phyloP scores from a whole-genome alignment of 2,888 invertebrate genomes.

The Seira sanloemensis region DNA sequence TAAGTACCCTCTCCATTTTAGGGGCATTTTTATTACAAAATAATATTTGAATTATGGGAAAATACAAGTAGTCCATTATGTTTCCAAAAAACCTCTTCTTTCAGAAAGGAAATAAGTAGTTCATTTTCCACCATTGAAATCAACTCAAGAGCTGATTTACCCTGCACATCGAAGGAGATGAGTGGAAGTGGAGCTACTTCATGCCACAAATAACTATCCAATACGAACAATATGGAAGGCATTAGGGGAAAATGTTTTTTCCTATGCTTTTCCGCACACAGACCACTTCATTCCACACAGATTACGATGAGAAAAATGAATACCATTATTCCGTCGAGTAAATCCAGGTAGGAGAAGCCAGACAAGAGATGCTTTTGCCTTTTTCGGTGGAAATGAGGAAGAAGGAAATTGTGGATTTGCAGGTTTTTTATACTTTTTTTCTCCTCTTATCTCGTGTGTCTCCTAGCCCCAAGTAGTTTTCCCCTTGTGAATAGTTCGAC shows the following conservation, averaged over 20 bases:
- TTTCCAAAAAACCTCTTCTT: not conserved
- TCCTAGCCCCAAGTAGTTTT: not conserved
- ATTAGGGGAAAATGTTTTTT: conserved; percentile 2
- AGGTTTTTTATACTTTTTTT: not conserved
- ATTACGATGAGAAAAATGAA: not conserved
- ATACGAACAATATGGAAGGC: conserved; percentile 1
- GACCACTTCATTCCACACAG: too few relatives aligned
- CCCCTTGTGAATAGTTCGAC: not conserved
- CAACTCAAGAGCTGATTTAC: too few relatives aligned
- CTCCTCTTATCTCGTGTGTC: not conserved
- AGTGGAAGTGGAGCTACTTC: too few relatives aligned
- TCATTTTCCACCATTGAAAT: too few relatives aligned
- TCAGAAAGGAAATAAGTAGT: not conserved
- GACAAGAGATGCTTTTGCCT: not conserved
- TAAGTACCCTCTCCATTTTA: not conserved
- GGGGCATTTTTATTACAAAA: too few relatives aligned
- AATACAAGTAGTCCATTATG: not conserved
- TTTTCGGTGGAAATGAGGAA: not conserved
- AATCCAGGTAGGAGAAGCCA: not conserved
- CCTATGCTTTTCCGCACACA: conserved; percentile 1
- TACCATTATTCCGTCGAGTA: not conserved
- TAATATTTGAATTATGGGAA: not conserved
- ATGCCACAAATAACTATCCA: not conserved
- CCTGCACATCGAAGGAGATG: not conserved
- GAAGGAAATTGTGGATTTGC: conserved; percentile 10